Evolutionary conservation across 2,113 vertebrate species (phyloP).

Genomic region (Mesocricetus auratus): DNA sequence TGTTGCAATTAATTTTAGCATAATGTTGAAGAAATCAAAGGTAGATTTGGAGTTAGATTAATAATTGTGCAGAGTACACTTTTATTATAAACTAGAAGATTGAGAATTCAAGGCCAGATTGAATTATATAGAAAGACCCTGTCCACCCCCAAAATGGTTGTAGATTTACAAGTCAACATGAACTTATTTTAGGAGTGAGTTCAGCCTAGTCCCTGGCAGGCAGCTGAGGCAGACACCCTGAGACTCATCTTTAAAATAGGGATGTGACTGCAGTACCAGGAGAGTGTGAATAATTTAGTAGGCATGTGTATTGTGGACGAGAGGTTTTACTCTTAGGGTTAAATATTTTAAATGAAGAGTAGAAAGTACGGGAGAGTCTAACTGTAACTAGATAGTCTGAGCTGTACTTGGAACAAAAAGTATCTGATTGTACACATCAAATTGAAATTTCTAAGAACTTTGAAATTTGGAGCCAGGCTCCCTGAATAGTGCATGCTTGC

Average conservation of each 20-base stretch:
- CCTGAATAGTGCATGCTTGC: not conserved
- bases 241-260: not conserved
- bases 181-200: conserved; percentile 38
- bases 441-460: not conserved
- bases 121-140: not conserved
- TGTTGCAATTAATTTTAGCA: conserved; percentile 55
- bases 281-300: not conserved
- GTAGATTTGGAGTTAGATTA: not conserved
- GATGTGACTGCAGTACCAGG: conserved; percentile 11
- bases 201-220: not conserved
- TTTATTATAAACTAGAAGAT: conserved; percentile 25
- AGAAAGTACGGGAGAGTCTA: not conserved
- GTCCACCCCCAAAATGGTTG: not conserved
- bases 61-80: not conserved
- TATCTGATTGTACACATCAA: not conserved
- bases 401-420: conserved; percentile 35
- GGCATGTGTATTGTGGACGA: not conserved
- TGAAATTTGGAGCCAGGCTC: not conserved
- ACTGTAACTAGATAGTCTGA: not conserved
- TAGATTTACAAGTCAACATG: conserved; percentile 1
- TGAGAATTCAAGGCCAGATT: not conserved
- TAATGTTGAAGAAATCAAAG: conserved; percentile 38
- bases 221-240: not conserved
- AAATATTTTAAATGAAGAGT: conserved; percentile 27
- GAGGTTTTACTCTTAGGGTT: not conserved